phyloP scores from a whole-genome alignment of 1,140 invertebrate genomes.

The Holcopasites calliopsidis region DNA sequence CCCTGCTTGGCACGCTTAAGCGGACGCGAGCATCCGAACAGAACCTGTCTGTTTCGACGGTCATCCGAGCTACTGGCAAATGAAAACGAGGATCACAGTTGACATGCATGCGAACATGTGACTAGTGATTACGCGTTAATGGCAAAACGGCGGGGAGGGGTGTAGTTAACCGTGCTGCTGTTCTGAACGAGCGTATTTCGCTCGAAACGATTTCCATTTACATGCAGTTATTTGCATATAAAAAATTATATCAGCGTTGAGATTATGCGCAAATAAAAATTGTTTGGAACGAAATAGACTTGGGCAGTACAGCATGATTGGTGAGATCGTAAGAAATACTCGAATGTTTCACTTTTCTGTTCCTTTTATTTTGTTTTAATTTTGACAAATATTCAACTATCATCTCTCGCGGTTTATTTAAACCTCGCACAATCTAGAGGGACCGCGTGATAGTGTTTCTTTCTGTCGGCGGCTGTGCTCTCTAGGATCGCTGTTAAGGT shows the following conservation, averaged over 20 bases:
- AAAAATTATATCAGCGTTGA: too few relatives aligned
- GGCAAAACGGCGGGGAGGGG: background rate
- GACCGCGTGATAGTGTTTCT: background rate
- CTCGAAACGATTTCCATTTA: too few relatives aligned
- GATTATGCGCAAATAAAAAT: too few relatives aligned
- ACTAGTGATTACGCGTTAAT: background rate
- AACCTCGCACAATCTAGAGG: background rate
- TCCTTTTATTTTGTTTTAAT: background rate
- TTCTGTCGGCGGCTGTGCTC: background rate
- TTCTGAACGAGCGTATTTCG: background rate
- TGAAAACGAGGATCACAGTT: background rate
- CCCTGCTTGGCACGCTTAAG: constrained; percentile 54
- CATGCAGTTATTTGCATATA: too few relatives aligned
- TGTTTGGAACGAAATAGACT: too few relatives aligned
- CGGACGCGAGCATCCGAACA: background rate
- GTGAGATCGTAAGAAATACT: background rate
- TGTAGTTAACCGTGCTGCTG: too few relatives aligned
- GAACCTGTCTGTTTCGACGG: background rate
- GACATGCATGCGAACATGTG: background rate
- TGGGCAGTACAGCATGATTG: background rate
- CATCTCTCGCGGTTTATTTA: too few relatives aligned
- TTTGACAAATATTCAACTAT: too few relatives aligned
- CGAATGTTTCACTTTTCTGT: too few relatives aligned
- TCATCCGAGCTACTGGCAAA: background rate
- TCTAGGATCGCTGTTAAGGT: constrained; percentile 57